Evolutionary conservation across 2,888 invertebrate genomes (phyloP).

Genomic region (Leptinotarsa juncta): DNA sequence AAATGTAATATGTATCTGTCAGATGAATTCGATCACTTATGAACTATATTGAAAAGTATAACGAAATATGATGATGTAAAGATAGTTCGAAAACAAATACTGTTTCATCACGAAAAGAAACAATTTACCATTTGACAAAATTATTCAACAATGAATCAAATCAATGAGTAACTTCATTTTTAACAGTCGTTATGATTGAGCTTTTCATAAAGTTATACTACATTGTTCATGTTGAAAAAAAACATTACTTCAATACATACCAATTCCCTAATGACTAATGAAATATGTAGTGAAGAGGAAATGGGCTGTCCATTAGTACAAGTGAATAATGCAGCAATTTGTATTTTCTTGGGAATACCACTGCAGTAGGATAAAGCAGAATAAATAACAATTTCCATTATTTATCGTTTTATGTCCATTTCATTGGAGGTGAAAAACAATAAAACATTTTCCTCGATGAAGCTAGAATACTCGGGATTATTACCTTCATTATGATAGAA

Average conservation of each 20-base stretch:
- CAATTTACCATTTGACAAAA: too few relatives aligned
- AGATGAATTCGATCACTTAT: too few relatives aligned
- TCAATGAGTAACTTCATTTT: background rate
- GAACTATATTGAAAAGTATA: too few relatives aligned
- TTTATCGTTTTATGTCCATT: slow-evolving; percentile 15
- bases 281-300: slow-evolving; percentile 31
- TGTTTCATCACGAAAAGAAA: too few relatives aligned
- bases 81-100: too few relatives aligned
- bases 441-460: too few relatives aligned
- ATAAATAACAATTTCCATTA: slow-evolving; percentile 22
- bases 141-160: background rate
- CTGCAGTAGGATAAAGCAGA: slow-evolving; percentile 6
- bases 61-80: too few relatives aligned
- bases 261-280: slow-evolving; percentile 31
- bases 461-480: background rate
- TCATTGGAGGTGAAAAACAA: background rate
- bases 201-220: background rate
- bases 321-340: slow-evolving; percentile 41
- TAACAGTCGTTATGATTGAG: background rate
- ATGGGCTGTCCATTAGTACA: slow-evolving; percentile 39
- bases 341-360: slow-evolving; percentile 39
- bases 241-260: slow-evolving; percentile 1
- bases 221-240: background rate
- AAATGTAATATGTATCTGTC: too few relatives aligned
- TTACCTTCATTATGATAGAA: too few relatives aligned